These are phyloP conservation scores for Cuniculus paca DNA, from an alignment of 2,797 vertebrate species.

Conservation along the genomic window DNA sequence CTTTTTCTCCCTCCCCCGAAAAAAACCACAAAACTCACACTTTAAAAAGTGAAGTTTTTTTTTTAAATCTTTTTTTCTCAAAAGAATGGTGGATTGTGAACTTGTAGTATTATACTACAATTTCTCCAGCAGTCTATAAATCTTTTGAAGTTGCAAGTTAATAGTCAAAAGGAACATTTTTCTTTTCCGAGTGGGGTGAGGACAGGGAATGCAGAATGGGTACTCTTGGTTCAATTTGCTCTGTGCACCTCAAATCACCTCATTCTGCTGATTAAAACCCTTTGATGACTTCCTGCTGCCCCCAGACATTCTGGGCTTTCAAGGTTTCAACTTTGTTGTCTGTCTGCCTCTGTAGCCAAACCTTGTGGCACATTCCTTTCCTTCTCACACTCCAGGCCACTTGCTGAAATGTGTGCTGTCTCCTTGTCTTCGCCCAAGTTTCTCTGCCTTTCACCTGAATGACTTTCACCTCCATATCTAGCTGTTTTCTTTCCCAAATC, in stretches of 20 bases:
- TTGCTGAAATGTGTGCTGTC: neutral
- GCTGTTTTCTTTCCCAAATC: neutral
- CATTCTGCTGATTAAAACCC: neutral
- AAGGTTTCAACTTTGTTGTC: slow-evolving; percentile 12
- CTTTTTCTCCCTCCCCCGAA: too few relatives aligned
- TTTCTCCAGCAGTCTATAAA: slow-evolving; percentile 56
- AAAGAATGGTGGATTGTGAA: slow-evolving; percentile 62
- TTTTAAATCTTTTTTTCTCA: neutral
- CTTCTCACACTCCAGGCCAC: neutral
- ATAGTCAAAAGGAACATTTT: neutral
- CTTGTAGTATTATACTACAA: slow-evolving; percentile 46
- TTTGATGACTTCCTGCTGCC: slow-evolving; percentile 57
- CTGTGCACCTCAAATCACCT: neutral
- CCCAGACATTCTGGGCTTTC: neutral
- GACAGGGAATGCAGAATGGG: neutral
- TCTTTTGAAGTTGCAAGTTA: slow-evolving; percentile 9
- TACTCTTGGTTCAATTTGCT: neutral
- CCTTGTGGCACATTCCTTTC: slow-evolving; percentile 49
- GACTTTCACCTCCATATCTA: neutral
- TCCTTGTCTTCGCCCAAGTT: neutral
- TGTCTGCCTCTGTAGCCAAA: neutral
- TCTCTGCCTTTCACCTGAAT: neutral
- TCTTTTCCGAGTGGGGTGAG: neutral
- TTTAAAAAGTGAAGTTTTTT: neutral
- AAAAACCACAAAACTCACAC: too few relatives aligned